Base-by-base conservation (phyloP, 2,888 invertebrate species). In the Cephonodes hylas region DNA sequence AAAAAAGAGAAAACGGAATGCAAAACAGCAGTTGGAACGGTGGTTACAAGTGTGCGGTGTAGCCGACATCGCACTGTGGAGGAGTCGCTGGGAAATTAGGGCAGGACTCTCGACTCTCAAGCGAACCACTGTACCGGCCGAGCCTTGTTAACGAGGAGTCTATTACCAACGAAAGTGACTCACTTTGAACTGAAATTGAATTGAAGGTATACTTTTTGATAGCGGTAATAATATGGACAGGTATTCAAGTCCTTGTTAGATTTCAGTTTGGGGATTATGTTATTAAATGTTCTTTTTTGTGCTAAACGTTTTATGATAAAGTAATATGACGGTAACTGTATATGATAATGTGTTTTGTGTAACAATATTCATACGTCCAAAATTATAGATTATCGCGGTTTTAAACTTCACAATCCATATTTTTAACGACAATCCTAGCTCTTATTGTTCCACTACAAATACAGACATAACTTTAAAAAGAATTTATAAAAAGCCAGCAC, bases 51-150 rank as follows among this genome's bases (percentile, higher is more conserved):
- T 60, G 23, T 25, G 53, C 38, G 22, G 23, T 3, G 25, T 31
- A 53, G 38, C 64, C 63, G 44, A 58, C 58, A 62, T 34, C 64
- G 64, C 60, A 63, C 62, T 58, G 62, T 69, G 60, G 62, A 64
- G 63, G 58, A 68, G 66, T 65, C 42, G 61, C 63, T 31, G 44
- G 56, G 57, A 65, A 74, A 69, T 64, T 70, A 69, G 71, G 72
- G 61, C 69, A 69, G 70, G 64, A 67, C 64, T 65, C 71, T 72
- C 62, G 64, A 67, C 64, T 65, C 71, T 72, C 63, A 45, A 71
- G 63, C 62, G 46, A 45, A 15, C 45, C 31, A 22, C 62, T 42
- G 38, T 44, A 34, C 27, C 58, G 13, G 56, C 48, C 61, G 38
- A 60, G 61, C 59, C 46, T 61, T 58, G 60, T 38, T 42, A 61